phyloP scores from a whole-genome alignment of 2,113 vertebrate genomes.

The Tympanuchus pallidicinctus region DNA sequence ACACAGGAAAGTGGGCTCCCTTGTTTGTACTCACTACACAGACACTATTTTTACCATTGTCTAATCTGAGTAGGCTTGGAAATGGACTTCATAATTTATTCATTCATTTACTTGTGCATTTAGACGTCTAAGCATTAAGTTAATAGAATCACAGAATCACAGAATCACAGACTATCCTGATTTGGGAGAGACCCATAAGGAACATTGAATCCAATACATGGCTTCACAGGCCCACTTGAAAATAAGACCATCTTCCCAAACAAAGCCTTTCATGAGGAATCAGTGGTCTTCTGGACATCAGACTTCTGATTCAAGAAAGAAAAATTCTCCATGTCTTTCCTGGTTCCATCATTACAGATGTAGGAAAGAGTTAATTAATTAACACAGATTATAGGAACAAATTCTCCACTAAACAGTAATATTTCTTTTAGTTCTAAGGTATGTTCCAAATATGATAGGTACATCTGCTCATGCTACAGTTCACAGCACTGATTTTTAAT shows the following conservation, averaged over 20 bases:
- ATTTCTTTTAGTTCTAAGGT: background rate
- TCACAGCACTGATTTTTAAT: background rate
- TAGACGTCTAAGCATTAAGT: background rate
- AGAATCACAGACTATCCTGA: too few species aligned
- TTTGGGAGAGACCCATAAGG: too few species aligned
- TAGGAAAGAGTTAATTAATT: background rate
- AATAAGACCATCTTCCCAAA: background rate
- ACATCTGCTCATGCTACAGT: background rate
- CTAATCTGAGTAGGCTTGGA: background rate
- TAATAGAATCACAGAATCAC: background rate
- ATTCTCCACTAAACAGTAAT: background rate
- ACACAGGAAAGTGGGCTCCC: background rate
- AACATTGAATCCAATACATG: too few species aligned
- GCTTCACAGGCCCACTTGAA: too few species aligned
- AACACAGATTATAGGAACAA: background rate
- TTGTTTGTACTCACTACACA: background rate
- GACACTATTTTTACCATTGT: background rate
- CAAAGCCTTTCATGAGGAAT: background rate
- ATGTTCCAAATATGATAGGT: background rate
- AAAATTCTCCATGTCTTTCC: background rate
- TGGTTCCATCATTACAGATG: fast-evolving
- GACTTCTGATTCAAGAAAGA: background rate
- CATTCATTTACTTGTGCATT: background rate
- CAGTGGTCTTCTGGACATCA: background rate
- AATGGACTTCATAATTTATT: background rate